Base-by-base conservation (phyloP, 2,113 vertebrate species). In the Nyctibius bracteatus region DNA sequence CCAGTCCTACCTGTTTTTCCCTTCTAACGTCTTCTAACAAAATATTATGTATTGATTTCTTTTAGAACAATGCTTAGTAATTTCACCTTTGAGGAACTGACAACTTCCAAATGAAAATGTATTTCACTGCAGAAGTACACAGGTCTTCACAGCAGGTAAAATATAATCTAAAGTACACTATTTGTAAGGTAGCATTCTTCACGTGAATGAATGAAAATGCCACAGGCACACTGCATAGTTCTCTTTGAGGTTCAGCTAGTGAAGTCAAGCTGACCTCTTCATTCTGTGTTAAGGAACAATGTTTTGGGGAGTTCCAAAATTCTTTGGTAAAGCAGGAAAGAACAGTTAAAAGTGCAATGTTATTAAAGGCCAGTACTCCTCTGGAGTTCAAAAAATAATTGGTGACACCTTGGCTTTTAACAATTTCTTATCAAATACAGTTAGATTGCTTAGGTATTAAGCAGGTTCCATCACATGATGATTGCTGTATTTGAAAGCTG, bases 121-220 rank as follows among this genome's bases (percentile, higher is more conserved):
- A 92, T 92, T 97, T 96, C 82, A 87, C 24, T 82, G 72, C 39
- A 74, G 78, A 97, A 97, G 46, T 90, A 87, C 86, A 94, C 33
- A 92, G 52, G 67, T 96, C 91, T 95, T 96, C 96, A 77, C 93
- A 97, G 79, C 62, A 95, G 96, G 89, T 86, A 86, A 96, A 97
- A 96, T 71, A 52, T 55, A 95, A 95, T 94, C 93, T 93, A 74
- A 97, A 92, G 58, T 55, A 61, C 84, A 59, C 20, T 93, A 5
- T 94, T 95, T 96, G 54, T 93, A 88, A 94, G 39, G 19, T 71
- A 92, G 19, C 24, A 90, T 93, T 82, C 62, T 80, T 97, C 71
- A 82, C 82, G 30, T 63, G n/a, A 90, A 59, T 73, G 65, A 97
- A 71, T 85, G 61, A 92, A 93, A 94, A 95, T 72, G 51, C 54